Evolutionary conservation across 2,113 vertebrate genomes (phyloP), one percentile per base, ranked within the genome.

Genomic region (Mesocricetus auratus): DNA sequence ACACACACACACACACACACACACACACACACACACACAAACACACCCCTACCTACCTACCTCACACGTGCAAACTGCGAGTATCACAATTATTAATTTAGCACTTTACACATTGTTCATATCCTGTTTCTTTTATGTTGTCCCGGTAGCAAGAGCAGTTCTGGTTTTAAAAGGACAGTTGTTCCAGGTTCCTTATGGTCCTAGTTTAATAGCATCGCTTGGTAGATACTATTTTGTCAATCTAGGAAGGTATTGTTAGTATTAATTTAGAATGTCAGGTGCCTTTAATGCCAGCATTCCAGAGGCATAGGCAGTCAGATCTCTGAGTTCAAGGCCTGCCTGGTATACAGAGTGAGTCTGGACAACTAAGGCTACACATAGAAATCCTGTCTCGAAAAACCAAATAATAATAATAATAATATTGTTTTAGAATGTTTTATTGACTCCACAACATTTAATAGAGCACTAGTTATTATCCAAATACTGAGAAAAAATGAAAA

Each of bases 401-500:
- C 22, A 62, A 64, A 64, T 26, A 64, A 64, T 0, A 62, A 60
- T 19, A 62, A 62, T 26, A 62, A 64, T 29, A 64, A 64, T 11
- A 56, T 29, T 19, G 21, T 89, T 95, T 12, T 50, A 90, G 45
- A 86, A 78, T 90, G 77, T 91, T 68, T 82, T 64, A 50, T 74
- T 69, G 96, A 81, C 36, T 56, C 47, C n/a, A 75, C 4, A 47
- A 68, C 21, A 83, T 91, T 95, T 90, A 91, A 62, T 53, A 75
- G 56, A 86, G 62, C 47, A 94, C 7, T 87, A 66, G 29, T 89
- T 86, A 86, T 73, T 17, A 78, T 4, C 39, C 79, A 58, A 74
- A 7, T 60, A 91, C 5, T 74, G 31, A 60, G 86, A 62, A 17
- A 81, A 91, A 86, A 96, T 87, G 53, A 42, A 56, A 26, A 69